Evolutionary conservation across 2,113 vertebrate species (phyloP).

Genomic region (Trinectes maculatus): DNA sequence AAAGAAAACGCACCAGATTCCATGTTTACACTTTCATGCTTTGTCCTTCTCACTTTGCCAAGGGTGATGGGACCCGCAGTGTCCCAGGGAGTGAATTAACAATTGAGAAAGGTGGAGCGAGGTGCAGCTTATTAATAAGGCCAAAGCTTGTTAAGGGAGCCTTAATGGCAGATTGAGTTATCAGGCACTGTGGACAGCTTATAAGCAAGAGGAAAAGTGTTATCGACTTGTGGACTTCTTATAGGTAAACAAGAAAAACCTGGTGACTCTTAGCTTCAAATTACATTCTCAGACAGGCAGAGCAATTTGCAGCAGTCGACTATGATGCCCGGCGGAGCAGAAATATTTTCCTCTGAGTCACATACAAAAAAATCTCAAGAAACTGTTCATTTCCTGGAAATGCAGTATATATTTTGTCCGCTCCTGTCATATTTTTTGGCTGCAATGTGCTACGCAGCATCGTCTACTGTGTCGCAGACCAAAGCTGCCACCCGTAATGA

Average conservation of each 20-base stretch:
- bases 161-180: constrained; percentile 22
- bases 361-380: not conserved
- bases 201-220: constrained; percentile 16
- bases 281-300: constrained; percentile 9
- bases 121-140: constrained; percentile 22
- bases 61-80: not conserved
- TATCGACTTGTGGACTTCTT: constrained; percentile 22
- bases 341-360: constrained; percentile 5
- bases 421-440: constrained; percentile 1
- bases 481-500: not conserved
- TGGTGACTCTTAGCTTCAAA: not conserved
- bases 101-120: constrained; percentile 9
- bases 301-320: constrained; percentile 5
- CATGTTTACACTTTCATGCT: not conserved
- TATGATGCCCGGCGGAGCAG: not conserved
- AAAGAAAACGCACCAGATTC: constrained; percentile 26
- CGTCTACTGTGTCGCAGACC: constrained; percentile 1
- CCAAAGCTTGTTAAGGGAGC: constrained; percentile 18
- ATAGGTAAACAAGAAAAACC: constrained; percentile 10
- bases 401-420: not conserved
- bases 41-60: constrained; percentile 1
- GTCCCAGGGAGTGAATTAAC: constrained; percentile 22
- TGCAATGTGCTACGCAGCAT: not conserved
- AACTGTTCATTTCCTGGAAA: not conserved
- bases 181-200: not conserved